These are phyloP conservation scores for Thermophis baileyi DNA, from an alignment of 2,113 vertebrate species.

Conservation along the genomic window DNA sequence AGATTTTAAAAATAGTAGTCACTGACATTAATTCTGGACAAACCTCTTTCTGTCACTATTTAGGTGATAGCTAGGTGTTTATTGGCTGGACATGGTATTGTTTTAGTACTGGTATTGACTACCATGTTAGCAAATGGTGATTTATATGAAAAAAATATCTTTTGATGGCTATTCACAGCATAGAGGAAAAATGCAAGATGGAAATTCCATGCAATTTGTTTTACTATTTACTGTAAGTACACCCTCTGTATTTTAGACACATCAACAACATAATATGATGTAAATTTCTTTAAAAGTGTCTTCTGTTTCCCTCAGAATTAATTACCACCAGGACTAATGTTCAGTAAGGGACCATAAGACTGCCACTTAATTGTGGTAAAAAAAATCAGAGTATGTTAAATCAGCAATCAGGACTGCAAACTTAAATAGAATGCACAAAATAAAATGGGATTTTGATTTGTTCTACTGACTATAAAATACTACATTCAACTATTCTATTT, in stretches of 20 bases:
- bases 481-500: background rate
- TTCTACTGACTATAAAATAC: constrained; percentile 5
- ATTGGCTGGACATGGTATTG: constrained; percentile 38
- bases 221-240: background rate
- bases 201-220: background rate
- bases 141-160: constrained; percentile 15
- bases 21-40: background rate
- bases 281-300: background rate
- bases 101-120: constrained; percentile 53
- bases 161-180: background rate
- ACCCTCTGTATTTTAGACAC: background rate
- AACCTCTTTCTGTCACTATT: constrained; percentile 30
- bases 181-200: background rate
- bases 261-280: background rate
- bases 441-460: background rate
- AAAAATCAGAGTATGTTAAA: background rate
- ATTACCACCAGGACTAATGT: background rate
- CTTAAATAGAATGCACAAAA: background rate
- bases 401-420: background rate
- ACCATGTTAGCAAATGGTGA: constrained; percentile 31
- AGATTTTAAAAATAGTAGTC: constrained; percentile 29
- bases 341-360: background rate
- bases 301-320: background rate
- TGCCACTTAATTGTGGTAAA: background rate
- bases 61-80: constrained; percentile 13